phyloP scores from a whole-genome alignment of 2,113 vertebrate species.

The Hippoglossus stenolepis region DNA sequence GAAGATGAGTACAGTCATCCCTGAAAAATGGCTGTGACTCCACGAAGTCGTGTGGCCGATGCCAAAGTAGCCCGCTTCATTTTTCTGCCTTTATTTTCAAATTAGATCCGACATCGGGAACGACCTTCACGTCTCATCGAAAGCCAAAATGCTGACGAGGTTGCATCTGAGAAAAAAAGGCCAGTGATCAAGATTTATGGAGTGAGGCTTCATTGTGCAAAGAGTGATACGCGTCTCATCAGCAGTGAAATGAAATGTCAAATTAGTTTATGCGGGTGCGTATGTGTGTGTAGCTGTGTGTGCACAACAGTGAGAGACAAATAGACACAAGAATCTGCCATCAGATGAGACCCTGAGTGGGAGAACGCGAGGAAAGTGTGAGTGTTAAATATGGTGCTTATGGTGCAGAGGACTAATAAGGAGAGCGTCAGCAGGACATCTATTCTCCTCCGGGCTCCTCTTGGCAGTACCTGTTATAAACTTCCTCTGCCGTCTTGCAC shows the following conservation, averaged over 20 bases:
- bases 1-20: slow-evolving; percentile 41
- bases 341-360: slow-evolving; percentile 34
- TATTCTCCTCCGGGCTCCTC: slow-evolving; percentile 75
- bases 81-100: slow-evolving; percentile 70
- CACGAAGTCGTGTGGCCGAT: slow-evolving; percentile 24
- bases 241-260: slow-evolving; percentile 66
- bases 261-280: slow-evolving; percentile 46
- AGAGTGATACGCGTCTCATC: slow-evolving; percentile 62
- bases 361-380: slow-evolving; percentile 28
- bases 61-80: slow-evolving; percentile 55
- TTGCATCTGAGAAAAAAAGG: slow-evolving; percentile 49
- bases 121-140: slow-evolving; percentile 71
- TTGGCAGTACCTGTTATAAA: slow-evolving; percentile 77
- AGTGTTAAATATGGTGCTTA: slow-evolving; percentile 66
- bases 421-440: slow-evolving; percentile 69
- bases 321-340: slow-evolving; percentile 22
- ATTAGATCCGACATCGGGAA: slow-evolving; percentile 61
- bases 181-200: slow-evolving; percentile 70
- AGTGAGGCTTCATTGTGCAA: slow-evolving; percentile 53
- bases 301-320: slow-evolving; percentile 27
- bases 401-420: slow-evolving; percentile 74
- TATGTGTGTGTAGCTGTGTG: slow-evolving; percentile 18
- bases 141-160: slow-evolving; percentile 55
- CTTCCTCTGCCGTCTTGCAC: slow-evolving; percentile 75
- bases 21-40: slow-evolving; percentile 50